phyloP scores from a whole-genome alignment of 2,113 vertebrate species.

The Ageneiosus marmoratus region DNA sequence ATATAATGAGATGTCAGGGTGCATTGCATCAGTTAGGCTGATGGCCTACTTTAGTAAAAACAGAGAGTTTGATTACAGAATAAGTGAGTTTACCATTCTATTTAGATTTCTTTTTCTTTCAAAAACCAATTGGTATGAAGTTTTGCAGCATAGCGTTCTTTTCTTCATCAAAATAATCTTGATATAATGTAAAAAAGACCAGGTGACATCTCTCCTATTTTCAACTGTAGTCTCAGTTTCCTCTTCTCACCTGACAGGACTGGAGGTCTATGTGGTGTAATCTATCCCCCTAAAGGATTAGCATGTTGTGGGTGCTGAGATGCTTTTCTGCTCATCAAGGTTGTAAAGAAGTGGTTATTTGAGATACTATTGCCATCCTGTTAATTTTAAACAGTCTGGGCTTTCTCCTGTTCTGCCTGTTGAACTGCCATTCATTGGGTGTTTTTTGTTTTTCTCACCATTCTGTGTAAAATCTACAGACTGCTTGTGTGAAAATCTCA shows the following conservation, averaged over 20 bases:
- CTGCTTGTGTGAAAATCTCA: neutral
- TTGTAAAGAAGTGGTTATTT: neutral
- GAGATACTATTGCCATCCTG: neutral
- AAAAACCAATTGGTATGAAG: neutral
- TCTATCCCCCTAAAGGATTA: neutral
- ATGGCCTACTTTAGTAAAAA: slow-evolving; percentile 30
- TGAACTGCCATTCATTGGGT: neutral
- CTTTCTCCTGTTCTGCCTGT: neutral
- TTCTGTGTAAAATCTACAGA: neutral
- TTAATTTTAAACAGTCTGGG: neutral
- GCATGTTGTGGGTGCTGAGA: neutral
- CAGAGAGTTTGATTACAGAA: neutral
- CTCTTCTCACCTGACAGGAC: neutral
- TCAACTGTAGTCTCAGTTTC: neutral
- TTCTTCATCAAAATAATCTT: neutral
- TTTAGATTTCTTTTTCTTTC: neutral
- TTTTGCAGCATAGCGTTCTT: neutral
- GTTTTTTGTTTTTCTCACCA: neutral
- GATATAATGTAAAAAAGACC: neutral
- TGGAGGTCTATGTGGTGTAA: neutral
- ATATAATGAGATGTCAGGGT: slow-evolving; percentile 39
- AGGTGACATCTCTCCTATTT: neutral
- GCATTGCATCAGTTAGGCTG: slow-evolving; percentile 34
- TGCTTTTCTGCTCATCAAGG: neutral
- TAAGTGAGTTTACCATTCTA: slow-evolving; percentile 19